phyloP scores from a whole-genome alignment of 2,113 vertebrate genomes.

The Petroica traversi region DNA sequence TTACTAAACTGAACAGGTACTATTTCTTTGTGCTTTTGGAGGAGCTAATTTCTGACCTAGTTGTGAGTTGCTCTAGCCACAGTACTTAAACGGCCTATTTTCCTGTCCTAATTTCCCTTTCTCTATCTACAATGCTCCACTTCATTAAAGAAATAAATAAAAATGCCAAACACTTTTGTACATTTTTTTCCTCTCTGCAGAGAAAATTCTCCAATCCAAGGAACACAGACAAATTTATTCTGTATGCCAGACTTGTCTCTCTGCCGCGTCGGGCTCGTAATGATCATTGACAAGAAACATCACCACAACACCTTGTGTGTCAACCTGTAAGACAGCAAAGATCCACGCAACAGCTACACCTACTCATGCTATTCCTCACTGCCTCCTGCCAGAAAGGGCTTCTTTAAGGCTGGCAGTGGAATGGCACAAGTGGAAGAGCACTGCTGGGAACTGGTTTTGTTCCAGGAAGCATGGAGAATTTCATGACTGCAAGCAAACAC shows the following conservation, averaged over 20 bases:
- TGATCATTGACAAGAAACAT: background rate
- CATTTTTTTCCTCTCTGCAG: background rate
- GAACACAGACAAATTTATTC: background rate
- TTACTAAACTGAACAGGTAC: background rate
- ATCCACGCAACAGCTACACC: background rate
- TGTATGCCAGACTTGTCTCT: background rate
- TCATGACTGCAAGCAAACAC: background rate
- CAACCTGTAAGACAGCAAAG: background rate
- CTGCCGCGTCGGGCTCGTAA: rapidly evolving
- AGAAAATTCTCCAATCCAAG: background rate
- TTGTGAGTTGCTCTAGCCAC: background rate
- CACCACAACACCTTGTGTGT: background rate
- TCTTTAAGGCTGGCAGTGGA: background rate
- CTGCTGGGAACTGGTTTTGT: background rate
- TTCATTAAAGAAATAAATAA: background rate
- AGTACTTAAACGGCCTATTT: background rate
- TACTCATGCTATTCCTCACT: background rate
- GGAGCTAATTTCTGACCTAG: constrained; percentile 8
- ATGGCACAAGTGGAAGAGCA: background rate
- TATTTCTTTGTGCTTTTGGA: background rate
- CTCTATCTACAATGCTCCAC: background rate
- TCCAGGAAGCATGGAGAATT: background rate
- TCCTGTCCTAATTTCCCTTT: background rate
- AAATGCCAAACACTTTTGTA: background rate
- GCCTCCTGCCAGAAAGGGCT: background rate